Percentiles rank a stretch among this genome's conserved stretches.
Conservation (phyloP, 2,888 invertebrate species). For the Thecocarcelia acutangulata region DNA sequence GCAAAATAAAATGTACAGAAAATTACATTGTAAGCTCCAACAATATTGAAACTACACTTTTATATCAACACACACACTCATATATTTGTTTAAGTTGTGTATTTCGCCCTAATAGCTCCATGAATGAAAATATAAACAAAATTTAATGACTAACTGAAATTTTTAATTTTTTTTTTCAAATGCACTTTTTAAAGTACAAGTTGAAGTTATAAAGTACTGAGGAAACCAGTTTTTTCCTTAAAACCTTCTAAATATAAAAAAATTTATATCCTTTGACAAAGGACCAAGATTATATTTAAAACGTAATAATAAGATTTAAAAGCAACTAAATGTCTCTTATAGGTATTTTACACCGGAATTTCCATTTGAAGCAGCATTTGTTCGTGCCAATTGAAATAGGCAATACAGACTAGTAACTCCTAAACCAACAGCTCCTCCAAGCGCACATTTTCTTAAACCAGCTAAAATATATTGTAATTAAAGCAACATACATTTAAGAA, state of each 20-base stretch:
- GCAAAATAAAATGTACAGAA: constrained; percentile 60
- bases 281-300: constrained; percentile 49
- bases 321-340: constrained; percentile 67
- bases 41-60: background rate
- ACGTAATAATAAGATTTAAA: constrained; percentile 27
- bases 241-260: constrained; percentile 69
- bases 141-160: constrained; percentile 50
- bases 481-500: background rate
- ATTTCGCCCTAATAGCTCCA: too few species aligned
- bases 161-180: constrained; percentile 35
- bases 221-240: constrained; percentile 63
- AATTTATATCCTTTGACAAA: constrained; percentile 45
- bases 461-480: constrained; percentile 82
- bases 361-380: constrained; percentile 74
- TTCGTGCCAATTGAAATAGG: constrained; percentile 77
- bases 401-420: constrained; percentile 89
- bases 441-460: constrained; percentile 90
- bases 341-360: constrained; percentile 74
- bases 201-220: constrained; percentile 41
- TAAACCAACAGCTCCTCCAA: constrained; percentile 93
- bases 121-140: constrained; percentile 27
- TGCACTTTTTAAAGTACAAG: constrained; percentile 17
- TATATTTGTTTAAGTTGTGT: constrained; percentile 33
- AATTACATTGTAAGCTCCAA: constrained; percentile 27
- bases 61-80: constrained; percentile 25